Conservation (phyloP, 2,113 vertebrate genomes). For the Barbus barbus region DNA sequence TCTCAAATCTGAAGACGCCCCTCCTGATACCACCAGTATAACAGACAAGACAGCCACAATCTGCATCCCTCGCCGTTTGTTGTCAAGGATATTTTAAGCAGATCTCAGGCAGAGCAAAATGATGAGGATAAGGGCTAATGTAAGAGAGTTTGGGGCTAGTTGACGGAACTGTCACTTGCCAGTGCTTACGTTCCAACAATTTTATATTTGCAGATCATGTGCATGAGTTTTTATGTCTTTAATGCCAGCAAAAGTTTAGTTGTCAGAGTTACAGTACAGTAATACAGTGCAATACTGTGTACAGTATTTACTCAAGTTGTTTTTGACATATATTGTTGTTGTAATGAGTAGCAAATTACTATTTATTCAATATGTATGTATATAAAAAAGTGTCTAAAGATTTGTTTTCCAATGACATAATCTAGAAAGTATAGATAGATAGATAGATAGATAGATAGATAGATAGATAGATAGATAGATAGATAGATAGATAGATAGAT, state of each 20-base stretch:
- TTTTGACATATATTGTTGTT: too few relatives aligned
- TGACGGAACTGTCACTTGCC: background rate
- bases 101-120: conserved; percentile 15
- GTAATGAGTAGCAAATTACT: too few relatives aligned
- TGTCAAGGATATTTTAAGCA: conserved; percentile 41
- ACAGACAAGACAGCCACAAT: conserved; percentile 30
- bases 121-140: background rate
- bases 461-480: too few relatives aligned
- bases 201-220: background rate
- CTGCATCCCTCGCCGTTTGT: conserved; percentile 5
- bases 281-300: too few relatives aligned
- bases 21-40: conserved; percentile 32
- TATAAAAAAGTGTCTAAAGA: too few relatives aligned
- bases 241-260: background rate
- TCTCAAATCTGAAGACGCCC: conserved; percentile 52
- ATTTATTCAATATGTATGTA: too few relatives aligned
- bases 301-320: too few relatives aligned
- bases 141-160: background rate
- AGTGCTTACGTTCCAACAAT: background rate
- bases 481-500: too few relatives aligned
- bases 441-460: too few relatives aligned
- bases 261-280: background rate
- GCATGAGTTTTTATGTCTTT: background rate
- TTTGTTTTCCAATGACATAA: too few relatives aligned
- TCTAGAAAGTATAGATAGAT: too few relatives aligned